phyloP scores from a whole-genome alignment of 1,140 invertebrate species.

The Aphis gossypii region DNA sequence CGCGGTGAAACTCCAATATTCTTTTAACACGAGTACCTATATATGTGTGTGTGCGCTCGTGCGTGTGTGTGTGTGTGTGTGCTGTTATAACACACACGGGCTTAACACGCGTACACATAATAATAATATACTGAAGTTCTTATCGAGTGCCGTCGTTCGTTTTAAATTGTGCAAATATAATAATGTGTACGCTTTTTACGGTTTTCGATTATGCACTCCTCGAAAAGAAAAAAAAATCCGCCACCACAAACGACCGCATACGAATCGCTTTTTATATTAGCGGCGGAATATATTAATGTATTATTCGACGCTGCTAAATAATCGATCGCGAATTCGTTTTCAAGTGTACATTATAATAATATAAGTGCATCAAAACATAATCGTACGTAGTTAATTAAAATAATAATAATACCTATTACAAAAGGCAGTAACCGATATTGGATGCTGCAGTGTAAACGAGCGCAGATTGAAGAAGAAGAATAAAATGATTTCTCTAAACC shows the following conservation, averaged over 20 bases:
- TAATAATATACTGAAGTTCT: not conserved
- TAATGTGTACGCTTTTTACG: conserved; percentile 7
- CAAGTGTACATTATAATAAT: not conserved
- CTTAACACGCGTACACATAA: not conserved
- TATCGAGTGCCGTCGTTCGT: conserved; percentile 5
- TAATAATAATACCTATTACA: not conserved
- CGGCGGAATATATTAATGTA: not conserved
- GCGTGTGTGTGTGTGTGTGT: too few relatives aligned
- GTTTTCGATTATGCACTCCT: not conserved
- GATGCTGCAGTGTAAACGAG: too few relatives aligned
- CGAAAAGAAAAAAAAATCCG: not conserved
- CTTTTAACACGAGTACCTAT: not conserved
- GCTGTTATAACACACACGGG: not conserved
- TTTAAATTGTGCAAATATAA: conserved; percentile 10
- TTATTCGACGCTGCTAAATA: not conserved
- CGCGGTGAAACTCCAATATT: not conserved
- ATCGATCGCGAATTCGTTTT: not conserved
- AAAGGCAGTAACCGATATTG: not conserved
- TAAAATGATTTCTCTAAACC: not conserved
- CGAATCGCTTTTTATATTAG: conserved; percentile 8
- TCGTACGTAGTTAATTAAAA: not conserved
- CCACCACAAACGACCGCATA: not conserved
- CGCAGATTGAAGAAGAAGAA: not conserved
- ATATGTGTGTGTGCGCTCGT: not conserved
- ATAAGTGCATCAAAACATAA: not conserved